Evolutionary conservation across 1,140 invertebrate species (phyloP).

Genomic region (Aphidius gifuensis): DNA sequence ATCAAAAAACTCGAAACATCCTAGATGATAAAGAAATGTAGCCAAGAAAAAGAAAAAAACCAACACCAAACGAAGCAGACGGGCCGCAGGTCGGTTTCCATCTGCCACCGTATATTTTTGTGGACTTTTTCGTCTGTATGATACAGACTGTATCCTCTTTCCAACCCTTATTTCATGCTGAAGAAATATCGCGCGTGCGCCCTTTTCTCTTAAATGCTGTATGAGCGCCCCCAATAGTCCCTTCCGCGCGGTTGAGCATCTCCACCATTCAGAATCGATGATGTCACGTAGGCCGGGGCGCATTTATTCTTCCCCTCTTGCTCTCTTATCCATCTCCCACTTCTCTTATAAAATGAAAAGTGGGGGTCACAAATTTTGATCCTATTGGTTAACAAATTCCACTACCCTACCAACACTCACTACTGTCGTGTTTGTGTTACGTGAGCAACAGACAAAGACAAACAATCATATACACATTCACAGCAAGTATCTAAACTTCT

Average conservation of each 20-base stretch:
- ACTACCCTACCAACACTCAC: background rate
- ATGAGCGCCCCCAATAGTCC: constrained; percentile 51
- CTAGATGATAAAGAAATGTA: background rate
- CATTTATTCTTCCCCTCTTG: constrained; percentile 26
- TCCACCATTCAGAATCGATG: constrained; percentile 57
- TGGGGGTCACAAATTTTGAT: background rate
- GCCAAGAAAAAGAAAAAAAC: constrained; percentile 7
- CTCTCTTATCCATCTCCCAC: background rate
- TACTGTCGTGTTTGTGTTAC: too few species aligned
- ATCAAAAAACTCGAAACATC: constrained; percentile 2
- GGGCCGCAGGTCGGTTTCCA: constrained; percentile 32
- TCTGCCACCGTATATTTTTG: constrained; percentile 28
- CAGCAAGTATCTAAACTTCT: too few species aligned
- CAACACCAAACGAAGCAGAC: constrained; percentile 5
- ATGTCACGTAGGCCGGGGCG: constrained; percentile 39
- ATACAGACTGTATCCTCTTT: background rate
- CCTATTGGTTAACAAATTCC: constrained; percentile 11
- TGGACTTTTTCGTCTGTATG: background rate
- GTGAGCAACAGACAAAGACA: too few species aligned
- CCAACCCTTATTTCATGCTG: too few species aligned
- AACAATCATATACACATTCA: too few species aligned
- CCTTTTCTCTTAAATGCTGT: constrained; percentile 14
- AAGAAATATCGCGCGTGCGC: constrained; percentile 30
- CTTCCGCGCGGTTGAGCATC: constrained; percentile 54
- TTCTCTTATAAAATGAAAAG: background rate